phyloP scores from a whole-genome alignment of 2,113 vertebrate species.

The Callithrix jacchus region DNA sequence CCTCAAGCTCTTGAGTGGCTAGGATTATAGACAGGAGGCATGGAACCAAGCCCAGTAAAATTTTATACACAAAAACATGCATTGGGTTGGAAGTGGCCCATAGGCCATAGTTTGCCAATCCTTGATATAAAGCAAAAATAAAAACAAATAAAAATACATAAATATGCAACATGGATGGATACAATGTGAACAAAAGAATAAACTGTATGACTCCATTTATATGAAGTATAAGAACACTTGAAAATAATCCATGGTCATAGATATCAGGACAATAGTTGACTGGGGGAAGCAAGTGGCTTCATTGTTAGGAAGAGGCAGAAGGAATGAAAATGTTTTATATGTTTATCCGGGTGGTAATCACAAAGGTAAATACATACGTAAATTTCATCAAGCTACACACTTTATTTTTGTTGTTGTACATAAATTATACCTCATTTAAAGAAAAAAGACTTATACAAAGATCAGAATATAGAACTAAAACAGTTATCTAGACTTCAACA shows the following conservation, averaged over 20 bases:
- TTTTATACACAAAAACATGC: neutral
- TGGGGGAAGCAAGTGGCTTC: neutral
- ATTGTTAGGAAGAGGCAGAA: neutral
- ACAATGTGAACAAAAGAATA: constrained; percentile 2
- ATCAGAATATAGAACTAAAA: neutral
- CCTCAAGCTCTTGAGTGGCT: neutral
- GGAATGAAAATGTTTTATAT: neutral
- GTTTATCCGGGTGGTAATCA: neutral
- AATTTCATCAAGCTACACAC: neutral
- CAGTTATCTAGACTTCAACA: constrained; percentile 15
- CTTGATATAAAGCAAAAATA: neutral
- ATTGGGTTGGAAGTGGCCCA: neutral
- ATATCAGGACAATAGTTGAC: neutral
- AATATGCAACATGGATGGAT: neutral
- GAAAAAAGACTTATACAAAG: neutral
- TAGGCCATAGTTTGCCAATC: neutral
- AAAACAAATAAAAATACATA: neutral
- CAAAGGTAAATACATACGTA: neutral
- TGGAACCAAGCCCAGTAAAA: neutral
- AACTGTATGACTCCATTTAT: neutral
- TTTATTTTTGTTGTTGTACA: neutral
- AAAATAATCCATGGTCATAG: neutral
- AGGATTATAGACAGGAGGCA: neutral
- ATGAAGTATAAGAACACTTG: neutral
- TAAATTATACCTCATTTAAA: neutral